phyloP scores from a whole-genome alignment of 2,888 invertebrate species.

The Schizotus pectinicornis region DNA sequence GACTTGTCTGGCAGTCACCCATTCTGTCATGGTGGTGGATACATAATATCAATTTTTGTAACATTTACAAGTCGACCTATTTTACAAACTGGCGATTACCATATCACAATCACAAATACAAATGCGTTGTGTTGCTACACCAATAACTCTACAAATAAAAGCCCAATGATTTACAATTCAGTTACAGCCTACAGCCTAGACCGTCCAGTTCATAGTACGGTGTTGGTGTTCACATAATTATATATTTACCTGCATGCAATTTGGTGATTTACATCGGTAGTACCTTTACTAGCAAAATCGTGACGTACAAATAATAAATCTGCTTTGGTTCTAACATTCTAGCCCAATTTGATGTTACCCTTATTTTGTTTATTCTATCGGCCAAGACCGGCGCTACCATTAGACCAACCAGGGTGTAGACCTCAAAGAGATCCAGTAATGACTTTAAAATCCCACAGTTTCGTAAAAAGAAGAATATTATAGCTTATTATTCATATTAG shows the following conservation, averaged over 20 bases:
- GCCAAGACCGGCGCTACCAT: no score
- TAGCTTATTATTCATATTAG: no score
- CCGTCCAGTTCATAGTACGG: slow-evolving; percentile 17
- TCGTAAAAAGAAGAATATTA: no score
- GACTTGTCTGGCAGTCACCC: neutral
- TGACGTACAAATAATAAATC: no score
- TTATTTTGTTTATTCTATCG: no score
- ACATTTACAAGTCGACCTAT: slow-evolving; percentile 43
- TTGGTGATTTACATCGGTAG: neutral
- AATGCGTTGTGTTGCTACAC: slow-evolving; percentile 35
- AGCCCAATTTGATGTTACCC: no score
- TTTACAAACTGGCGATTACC: slow-evolving; percentile 36
- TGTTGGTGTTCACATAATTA: slow-evolving; percentile 16
- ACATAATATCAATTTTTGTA: neutral
- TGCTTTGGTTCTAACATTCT: no score
- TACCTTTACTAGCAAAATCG: no score
- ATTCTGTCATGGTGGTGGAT: no score
- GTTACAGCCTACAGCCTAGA: slow-evolving; percentile 27
- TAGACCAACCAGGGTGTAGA: no score
- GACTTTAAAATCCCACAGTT: no score
- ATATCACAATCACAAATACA: slow-evolving; percentile 35
- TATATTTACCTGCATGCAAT: slow-evolving; percentile 3
- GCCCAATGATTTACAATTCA: slow-evolving; percentile 30
- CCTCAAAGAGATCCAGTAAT: no score
- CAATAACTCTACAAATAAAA: slow-evolving; percentile 35